A percentile compares a stretch with the other conserved stretches of the same genome.
Conservation (phyloP, 1,140 invertebrate species). For the Lordiphosa collinella region DNA sequence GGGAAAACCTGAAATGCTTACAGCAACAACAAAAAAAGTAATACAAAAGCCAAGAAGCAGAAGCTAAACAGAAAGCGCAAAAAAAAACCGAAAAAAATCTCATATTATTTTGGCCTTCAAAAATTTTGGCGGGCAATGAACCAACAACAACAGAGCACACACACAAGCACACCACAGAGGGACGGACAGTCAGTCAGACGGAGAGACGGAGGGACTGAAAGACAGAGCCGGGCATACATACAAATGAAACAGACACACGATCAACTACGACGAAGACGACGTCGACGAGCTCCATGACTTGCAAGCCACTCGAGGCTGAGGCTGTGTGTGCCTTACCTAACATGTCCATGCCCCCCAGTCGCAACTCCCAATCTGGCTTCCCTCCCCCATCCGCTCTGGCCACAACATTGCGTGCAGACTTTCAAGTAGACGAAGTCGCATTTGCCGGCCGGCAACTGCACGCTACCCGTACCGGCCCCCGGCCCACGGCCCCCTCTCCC, state of each 20-base stretch:
- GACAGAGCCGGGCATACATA: constrained; percentile 18
- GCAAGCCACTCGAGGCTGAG: constrained; percentile 21
- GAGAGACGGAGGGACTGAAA: constrained; percentile 5
- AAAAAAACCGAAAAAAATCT: constrained; percentile 60
- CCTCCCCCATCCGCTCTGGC: neutral
- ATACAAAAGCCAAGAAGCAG: constrained; percentile 43
- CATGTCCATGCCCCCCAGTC: constrained; percentile 5
- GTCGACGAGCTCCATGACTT: constrained; percentile 19
- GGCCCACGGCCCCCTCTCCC: too few relatives aligned
- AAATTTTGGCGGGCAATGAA: constrained; percentile 79
- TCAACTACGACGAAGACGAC: constrained; percentile 12
- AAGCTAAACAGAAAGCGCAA: constrained; percentile 47
- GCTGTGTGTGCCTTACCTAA: constrained; percentile 2
- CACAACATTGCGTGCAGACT: constrained; percentile 58
- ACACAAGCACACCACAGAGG: constrained; percentile 18
- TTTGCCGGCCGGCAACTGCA: constrained; percentile 4
- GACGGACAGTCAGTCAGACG: constrained; percentile 13
- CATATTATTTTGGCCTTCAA: constrained; percentile 79
- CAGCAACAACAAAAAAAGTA: constrained; percentile 34
- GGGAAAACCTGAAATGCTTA: constrained; percentile 72
- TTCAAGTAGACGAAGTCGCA: constrained; percentile 38
- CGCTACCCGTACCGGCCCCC: neutral
- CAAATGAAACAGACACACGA: constrained; percentile 39
- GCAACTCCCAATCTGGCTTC: neutral
- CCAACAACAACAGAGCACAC: constrained; percentile 72